A percentile compares a stretch with the other conserved stretches of the same genome.
Evolutionary conservation across 2,113 vertebrate genomes (phyloP).

Genomic region (Thymallus thymallus): DNA sequence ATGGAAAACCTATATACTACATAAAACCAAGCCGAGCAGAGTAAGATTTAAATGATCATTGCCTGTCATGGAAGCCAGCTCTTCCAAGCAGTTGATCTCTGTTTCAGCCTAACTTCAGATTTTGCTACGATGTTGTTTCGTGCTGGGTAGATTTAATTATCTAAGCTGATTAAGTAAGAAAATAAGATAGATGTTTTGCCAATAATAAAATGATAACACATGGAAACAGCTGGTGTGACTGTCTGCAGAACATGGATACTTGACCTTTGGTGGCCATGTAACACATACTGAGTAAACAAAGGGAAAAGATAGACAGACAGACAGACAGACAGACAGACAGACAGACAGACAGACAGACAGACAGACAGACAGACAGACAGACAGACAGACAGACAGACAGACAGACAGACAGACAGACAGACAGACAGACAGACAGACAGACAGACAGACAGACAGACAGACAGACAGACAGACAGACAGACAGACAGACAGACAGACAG

Average conservation of each 20-base stretch:
- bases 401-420: too few relatives aligned
- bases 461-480: background rate
- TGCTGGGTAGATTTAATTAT: background rate
- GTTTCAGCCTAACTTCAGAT: background rate
- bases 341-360: background rate
- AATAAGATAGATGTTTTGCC: background rate
- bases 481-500: background rate
- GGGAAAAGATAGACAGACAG: conserved; percentile 3
- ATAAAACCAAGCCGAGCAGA: background rate
- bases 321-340: background rate
- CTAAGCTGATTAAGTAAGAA: background rate
- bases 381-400: background rate
- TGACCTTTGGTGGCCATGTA: conserved; percentile 20
- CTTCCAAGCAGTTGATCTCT: background rate
- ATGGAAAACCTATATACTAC: background rate
- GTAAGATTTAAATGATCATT: background rate
- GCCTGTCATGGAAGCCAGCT: background rate
- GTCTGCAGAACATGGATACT: conserved; percentile 11
- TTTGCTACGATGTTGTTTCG: background rate
- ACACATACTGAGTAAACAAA: conserved; percentile 25
- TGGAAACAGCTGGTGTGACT: conserved; percentile 30
- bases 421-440: background rate
- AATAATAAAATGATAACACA: conserved; percentile 13
- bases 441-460: background rate
- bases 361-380: conserved; percentile 1